Base-by-base conservation (phyloP, 2,888 invertebrate species). In the Eurytoma adleriae region DNA sequence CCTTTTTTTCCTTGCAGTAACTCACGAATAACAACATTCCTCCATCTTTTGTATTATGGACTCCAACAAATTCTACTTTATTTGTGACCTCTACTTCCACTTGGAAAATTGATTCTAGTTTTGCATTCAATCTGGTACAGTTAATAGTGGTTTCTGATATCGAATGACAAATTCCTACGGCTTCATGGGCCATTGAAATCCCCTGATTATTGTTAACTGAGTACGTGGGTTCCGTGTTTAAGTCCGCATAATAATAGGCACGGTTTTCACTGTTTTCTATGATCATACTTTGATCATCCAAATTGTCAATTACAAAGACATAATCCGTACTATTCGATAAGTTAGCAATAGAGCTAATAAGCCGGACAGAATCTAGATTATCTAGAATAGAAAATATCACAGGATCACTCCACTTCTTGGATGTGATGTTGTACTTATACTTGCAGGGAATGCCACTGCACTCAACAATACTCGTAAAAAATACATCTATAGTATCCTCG, bases 11-110 rank as follows among this genome's bases (percentile, higher is more conserved):
- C 5, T 13, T 48, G 18, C 66, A 66, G 48, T 48, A 13, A 48
- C 66, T 18, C n/a, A 18, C 18, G 7, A 40, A n/a, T 18, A 66
- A 10, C 3, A 66, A 18, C n/a, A 66, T 66, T 66, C 66, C 66
- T 1, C 20, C 48, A 18, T 48, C 48, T 12, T 48, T 66, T n/a
- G 66, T 27, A 48, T 66, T 66, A 12, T 48, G 18, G 18, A 18
- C 10, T 12, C 12, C 18, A 12, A 18, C 14, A 2, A 62, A 30
- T 14, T 30, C 7, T 16, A 24, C n/a, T 30, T 27, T 27, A 30
- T 27, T 10, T 16, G 30, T 30, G n/a, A 62, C 2, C 0, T 62
- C 62, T 16, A 62, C 2, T 12, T 62, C 62, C 3, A 27, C n/a
- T 14, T n/a, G 24, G 30, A 62, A 16, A 5, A 4, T 13, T 24